Evolutionary conservation across 2,797 vertebrate genomes (phyloP).

Genomic region (Ciconia nigra): DNA sequence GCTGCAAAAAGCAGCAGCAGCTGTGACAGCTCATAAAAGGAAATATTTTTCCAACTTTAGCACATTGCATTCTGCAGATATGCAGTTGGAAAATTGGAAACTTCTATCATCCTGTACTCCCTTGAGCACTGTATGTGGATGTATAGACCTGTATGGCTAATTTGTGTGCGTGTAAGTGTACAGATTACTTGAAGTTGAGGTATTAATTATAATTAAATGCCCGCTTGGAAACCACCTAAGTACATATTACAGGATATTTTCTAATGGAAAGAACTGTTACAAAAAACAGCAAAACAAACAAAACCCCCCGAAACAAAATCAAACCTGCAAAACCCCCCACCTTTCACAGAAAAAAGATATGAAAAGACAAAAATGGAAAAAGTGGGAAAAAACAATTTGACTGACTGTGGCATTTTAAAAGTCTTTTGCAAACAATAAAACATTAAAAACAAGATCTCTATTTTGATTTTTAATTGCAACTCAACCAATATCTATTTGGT

Average conservation of each 20-base stretch:
- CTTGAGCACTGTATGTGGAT: background rate
- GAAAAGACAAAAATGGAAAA: background rate
- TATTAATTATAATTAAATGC: background rate
- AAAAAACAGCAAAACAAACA: background rate
- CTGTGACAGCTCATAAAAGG: background rate
- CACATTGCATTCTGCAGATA: background rate
- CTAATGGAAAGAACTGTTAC: background rate
- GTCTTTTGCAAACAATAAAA: background rate
- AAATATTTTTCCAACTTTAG: background rate
- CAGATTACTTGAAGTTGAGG: background rate
- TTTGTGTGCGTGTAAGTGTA: background rate
- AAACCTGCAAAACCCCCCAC: fast-evolving
- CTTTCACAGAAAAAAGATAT: background rate
- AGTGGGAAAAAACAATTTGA: background rate
- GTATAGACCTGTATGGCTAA: background rate
- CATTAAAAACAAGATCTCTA: background rate
- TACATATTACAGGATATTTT: background rate
- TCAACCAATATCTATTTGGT: background rate
- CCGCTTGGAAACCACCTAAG: background rate
- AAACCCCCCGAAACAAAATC: fast-evolving
- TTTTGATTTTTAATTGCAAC: background rate
- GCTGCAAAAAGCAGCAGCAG: background rate
- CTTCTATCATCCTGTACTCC: background rate
- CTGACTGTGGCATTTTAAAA: background rate
- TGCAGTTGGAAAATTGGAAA: background rate